These are phyloP conservation scores for Zaprionus bogoriensis DNA, from an alignment of 2,888 invertebrate species.

Conservation along the genomic window DNA sequence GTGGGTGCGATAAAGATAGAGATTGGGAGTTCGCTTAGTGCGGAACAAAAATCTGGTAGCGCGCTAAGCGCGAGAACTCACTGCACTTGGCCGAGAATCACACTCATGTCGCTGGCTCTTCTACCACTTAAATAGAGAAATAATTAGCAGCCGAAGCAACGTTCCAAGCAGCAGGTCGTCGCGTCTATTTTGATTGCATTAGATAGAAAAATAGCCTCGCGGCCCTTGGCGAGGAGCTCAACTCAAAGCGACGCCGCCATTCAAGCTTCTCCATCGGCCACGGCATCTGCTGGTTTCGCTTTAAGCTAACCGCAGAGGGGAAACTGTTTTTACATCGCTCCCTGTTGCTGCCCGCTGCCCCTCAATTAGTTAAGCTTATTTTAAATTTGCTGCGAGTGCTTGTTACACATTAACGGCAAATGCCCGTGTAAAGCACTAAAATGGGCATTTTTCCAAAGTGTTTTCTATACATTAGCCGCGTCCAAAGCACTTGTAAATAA, in stretches of 20 bases:
- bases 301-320: slow-evolving; percentile 31
- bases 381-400: slow-evolving; percentile 70
- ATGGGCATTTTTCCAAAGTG: slow-evolving; percentile 26
- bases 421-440: slow-evolving; percentile 43
- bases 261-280: slow-evolving; percentile 10
- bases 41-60: slow-evolving; percentile 8
- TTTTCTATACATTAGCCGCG: slow-evolving; percentile 53
- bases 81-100: slow-evolving; percentile 26
- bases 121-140: too few species aligned
- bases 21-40: not conserved
- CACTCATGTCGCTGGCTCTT: too few species aligned
- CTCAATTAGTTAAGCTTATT: slow-evolving; percentile 74
- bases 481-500: slow-evolving; percentile 24
- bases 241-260: slow-evolving; percentile 6
- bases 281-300: not conserved
- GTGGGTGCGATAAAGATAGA: not conserved
- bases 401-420: slow-evolving; percentile 62
- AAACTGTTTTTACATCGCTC: slow-evolving; percentile 26
- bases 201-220: slow-evolving; percentile 68
- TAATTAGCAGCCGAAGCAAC: slow-evolving; percentile 31
- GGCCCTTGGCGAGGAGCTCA: slow-evolving; percentile 30
- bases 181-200: slow-evolving; percentile 77
- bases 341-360: slow-evolving; percentile 8
- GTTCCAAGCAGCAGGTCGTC: slow-evolving; percentile 38
- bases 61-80: slow-evolving; percentile 10